phyloP scores from a whole-genome alignment of 2,113 vertebrate genomes.

The Datnioides undecimradiatus region DNA sequence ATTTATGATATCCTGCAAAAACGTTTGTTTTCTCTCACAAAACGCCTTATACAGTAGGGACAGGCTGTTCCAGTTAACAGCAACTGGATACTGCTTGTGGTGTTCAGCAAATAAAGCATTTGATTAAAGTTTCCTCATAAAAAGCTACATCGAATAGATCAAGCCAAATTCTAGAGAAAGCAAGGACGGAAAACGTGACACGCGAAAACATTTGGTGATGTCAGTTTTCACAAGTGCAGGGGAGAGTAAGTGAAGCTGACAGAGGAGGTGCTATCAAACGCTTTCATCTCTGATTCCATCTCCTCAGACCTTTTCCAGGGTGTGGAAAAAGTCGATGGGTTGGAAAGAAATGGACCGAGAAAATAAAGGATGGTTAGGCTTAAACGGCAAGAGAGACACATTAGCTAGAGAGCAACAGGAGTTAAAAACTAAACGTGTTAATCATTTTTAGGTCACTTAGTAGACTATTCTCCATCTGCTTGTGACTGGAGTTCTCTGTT shows the following conservation, averaged over 20 bases:
- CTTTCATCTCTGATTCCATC: conserved; percentile 59
- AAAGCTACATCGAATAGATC: conserved; percentile 59
- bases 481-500: neutral
- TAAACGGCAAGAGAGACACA: conserved; percentile 4
- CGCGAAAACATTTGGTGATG: conserved; percentile 43
- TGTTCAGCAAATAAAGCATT: conserved; percentile 73
- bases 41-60: conserved; percentile 37
- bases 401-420: neutral
- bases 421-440: conserved; percentile 10
- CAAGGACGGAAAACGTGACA: conserved; percentile 56
- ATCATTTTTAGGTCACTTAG: conserved; percentile 24
- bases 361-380: conserved; percentile 31
- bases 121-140: conserved; percentile 75
- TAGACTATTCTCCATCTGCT: neutral
- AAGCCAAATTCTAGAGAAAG: conserved; percentile 56
- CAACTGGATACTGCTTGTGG: conserved; percentile 66
- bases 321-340: conserved; percentile 37
- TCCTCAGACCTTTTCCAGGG: conserved; percentile 17
- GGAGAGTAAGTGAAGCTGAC: conserved; percentile 40
- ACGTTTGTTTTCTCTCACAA: conserved; percentile 66
- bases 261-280: conserved; percentile 49
- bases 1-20: conserved; percentile 56
- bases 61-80: conserved; percentile 66
- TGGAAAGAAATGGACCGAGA: conserved; percentile 33
- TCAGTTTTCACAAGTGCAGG: conserved; percentile 45